A percentile compares a stretch with the other conserved stretches of the same genome.
Conservation (phyloP, 1,140 invertebrate genomes). For the Zaprionus nigranus region DNA sequence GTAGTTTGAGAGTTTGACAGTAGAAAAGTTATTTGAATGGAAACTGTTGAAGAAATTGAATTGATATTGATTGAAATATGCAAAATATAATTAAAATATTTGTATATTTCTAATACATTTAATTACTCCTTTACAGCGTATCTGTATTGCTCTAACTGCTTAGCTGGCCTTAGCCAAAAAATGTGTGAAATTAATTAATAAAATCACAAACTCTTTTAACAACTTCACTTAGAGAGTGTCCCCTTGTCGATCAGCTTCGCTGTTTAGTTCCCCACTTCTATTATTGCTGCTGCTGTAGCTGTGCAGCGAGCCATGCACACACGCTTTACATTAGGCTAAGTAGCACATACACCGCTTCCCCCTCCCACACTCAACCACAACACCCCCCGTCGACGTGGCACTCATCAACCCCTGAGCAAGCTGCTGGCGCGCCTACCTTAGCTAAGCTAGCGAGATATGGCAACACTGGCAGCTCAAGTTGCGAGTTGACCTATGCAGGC, state of each 20-base stretch:
- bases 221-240: background rate
- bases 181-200: background rate
- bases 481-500: background rate
- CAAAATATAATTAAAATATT: no score
- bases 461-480: slow-evolving; percentile 22
- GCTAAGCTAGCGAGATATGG: slow-evolving; percentile 11
- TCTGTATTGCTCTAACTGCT: background rate
- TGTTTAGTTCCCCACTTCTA: slow-evolving; percentile 11
- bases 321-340: slow-evolving; percentile 78
- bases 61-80: no score
- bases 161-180: background rate
- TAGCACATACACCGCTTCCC: slow-evolving; percentile 56
- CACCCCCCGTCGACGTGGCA: slow-evolving; percentile 1
- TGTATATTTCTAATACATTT: no score
- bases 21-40: background rate
- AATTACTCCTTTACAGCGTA: background rate
- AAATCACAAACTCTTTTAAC: background rate
- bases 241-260: background rate
- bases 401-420: slow-evolving; percentile 38
- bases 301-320: slow-evolving; percentile 74
- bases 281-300: slow-evolving; percentile 44
- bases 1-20: background rate
- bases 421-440: slow-evolving; percentile 57
- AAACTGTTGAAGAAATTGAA: background rate
- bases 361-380: background rate